phyloP scores from a whole-genome alignment of 2,888 invertebrate genomes.

The Drosophila acutilabella region DNA sequence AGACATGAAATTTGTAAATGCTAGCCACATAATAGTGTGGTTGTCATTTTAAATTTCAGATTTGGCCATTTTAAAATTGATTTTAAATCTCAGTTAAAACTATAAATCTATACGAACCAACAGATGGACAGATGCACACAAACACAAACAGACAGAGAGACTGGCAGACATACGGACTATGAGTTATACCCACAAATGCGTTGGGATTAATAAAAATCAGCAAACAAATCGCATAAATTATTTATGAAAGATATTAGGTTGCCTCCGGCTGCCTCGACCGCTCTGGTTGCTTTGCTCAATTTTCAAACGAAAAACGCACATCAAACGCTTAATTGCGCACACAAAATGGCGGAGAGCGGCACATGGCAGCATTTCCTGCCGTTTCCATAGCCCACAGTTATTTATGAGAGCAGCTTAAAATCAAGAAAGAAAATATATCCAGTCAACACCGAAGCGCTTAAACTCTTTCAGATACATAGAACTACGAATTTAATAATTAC shows the following conservation, averaged over 20 bases:
- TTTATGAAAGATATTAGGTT: constrained; percentile 50
- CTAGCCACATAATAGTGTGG: constrained; percentile 28
- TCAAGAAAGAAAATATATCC: neutral
- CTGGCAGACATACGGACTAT: constrained; percentile 6
- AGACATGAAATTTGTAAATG: constrained; percentile 7
- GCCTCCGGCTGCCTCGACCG: constrained; percentile 31
- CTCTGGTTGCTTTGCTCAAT: constrained; percentile 29
- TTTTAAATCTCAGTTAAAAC: constrained; percentile 46
- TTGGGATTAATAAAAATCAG: constrained; percentile 50
- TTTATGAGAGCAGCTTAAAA: constrained; percentile 23
- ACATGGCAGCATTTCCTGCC: constrained; percentile 48
- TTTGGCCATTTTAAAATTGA: constrained; percentile 48
- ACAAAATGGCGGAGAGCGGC: constrained; percentile 55
- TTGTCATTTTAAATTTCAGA: constrained; percentile 34
- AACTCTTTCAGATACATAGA: constrained; percentile 1
- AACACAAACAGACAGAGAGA: neutral
- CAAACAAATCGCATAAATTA: constrained; percentile 64
- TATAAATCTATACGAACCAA: constrained; percentile 34
- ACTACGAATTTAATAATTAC: neutral
- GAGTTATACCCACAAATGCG: constrained; percentile 23
- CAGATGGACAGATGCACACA: neutral
- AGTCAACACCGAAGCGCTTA: constrained; percentile 28
- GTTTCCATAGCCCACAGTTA: constrained; percentile 39
- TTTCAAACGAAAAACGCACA: constrained; percentile 61
- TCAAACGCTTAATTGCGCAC: constrained; percentile 63